Percentiles rank a stretch among this genome's conserved stretches.
Evolutionary conservation across 2,888 invertebrate species (phyloP).

Genomic region (Volucella bombylans): DNA sequence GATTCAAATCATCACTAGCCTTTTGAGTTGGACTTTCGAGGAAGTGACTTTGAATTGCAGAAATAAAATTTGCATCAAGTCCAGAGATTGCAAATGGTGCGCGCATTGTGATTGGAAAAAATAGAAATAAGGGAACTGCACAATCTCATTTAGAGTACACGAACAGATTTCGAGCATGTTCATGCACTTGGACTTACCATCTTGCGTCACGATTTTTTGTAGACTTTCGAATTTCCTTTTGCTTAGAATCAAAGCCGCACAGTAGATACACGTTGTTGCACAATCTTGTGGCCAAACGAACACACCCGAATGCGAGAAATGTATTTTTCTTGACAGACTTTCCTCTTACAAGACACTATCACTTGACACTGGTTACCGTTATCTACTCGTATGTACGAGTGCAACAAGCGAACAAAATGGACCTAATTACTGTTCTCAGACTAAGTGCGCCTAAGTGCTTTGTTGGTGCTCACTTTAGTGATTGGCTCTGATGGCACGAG

Average conservation of each 20-base stretch:
- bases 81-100: conserved; percentile 1
- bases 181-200: conserved; percentile 58
- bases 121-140: conserved; percentile 62
- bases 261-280: conserved; percentile 35
- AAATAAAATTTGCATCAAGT: conserved; percentile 62
- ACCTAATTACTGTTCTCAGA: conserved; percentile 58
- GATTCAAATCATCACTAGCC: conserved; percentile 11
- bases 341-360: conserved; percentile 18
- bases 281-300: conserved; percentile 32
- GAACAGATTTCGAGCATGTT: conserved; percentile 21
- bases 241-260: conserved; percentile 42
- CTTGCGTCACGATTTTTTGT: conserved; percentile 53
- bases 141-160: conserved; percentile 45
- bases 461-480: conserved; percentile 25
- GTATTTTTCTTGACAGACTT: background rate
- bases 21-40: conserved; percentile 47
- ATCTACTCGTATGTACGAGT: conserved; percentile 15
- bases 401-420: conserved; percentile 38
- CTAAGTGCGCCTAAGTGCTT: conserved; percentile 48
- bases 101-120: conserved; percentile 39
- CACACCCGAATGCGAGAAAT: background rate
- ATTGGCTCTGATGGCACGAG: conserved; percentile 69
- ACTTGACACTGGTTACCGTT: conserved; percentile 32
- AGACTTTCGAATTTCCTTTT: conserved; percentile 60
- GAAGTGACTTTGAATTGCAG: conserved; percentile 41